Base-by-base conservation (phyloP, 2,888 invertebrate species). In the Trypoxylon attenuatum region DNA sequence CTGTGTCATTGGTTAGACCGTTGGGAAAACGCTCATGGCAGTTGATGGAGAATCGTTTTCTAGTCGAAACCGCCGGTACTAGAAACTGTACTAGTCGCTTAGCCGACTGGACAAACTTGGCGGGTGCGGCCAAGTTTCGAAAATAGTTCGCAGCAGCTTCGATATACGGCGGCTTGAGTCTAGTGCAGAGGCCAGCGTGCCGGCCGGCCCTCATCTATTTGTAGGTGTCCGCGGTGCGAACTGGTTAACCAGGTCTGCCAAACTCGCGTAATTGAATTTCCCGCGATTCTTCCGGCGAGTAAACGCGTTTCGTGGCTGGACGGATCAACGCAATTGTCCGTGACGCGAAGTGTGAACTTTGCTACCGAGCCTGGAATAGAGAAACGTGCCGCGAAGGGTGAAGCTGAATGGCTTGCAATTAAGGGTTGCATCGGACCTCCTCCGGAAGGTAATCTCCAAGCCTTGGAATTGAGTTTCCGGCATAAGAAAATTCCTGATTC, bases 61-160 rank as follows among this genome's bases (percentile, higher is more conserved):
- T 5, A 29, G n/a, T 15, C 27, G 47, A 16, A 49, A 54, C 47
- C 47, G 61, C 56, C 56, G 60, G 56, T 38, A 49, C 33, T 38
- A 50, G 51, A 64, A 59, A 52, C 47, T 55, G 47, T 42, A 25
- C 56, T 45, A 43, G 38, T 53, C 65, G 45, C 52, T 42, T 56
- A 52, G 46, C 56, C 61, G 67, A 78, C 77, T 76, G 79, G 76
- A 77, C 74, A 71, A 74, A 69, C 62, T 73, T 69, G 73, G 50
- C 65, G 66, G 59, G 60, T 61, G 69, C 65, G 76, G 69, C 66
- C 69, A 72, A 73, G 71, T 73, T 74, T 81, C 81, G 73, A 80
- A 82, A 81, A 81, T 81, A 81, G 81, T 81, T 70, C 55, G 56
- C 51, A 49, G 62, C 55, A 38, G 43, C 39, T 64, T 74, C 65